Conservation (phyloP, 1,140 invertebrate species). For the Lordiphosa collinella region DNA sequence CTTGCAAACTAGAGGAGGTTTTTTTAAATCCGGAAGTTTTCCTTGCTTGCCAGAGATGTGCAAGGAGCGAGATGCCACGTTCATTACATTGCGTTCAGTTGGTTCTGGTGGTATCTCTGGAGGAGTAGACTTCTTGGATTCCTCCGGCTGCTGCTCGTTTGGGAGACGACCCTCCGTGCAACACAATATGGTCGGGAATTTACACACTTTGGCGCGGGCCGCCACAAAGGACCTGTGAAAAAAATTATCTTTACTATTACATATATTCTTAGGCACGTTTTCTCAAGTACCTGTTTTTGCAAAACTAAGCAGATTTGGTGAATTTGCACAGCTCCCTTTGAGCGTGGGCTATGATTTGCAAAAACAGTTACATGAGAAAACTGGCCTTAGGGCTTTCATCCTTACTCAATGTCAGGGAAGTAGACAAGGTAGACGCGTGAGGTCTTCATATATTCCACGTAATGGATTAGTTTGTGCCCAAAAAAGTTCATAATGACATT, state of each 20-base stretch:
- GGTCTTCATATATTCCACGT: conserved; percentile 12
- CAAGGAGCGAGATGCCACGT: conserved; percentile 19
- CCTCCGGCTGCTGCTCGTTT: not conserved
- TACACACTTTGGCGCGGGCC: conserved; percentile 15
- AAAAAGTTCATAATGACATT: conserved; percentile 32
- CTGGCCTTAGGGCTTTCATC: too few species aligned
- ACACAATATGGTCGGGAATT: conserved; percentile 16
- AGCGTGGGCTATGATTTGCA: too few species aligned
- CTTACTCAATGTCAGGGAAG: conserved; percentile 46
- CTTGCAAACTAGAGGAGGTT: conserved; percentile 29
- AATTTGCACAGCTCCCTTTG: too few species aligned
- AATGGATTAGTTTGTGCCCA: conserved; percentile 14
- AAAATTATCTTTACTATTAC: too few species aligned
- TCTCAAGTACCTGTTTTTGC: too few species aligned
- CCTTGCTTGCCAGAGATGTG: conserved; percentile 5
- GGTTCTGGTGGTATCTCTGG: not conserved
- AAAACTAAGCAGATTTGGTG: too few species aligned
- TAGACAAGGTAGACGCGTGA: conserved; percentile 29
- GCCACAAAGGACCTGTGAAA: conserved; percentile 36
- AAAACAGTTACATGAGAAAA: too few species aligned
- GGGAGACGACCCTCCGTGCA: conserved; percentile 12
- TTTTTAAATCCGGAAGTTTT: conserved; percentile 29
- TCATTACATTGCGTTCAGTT: conserved; percentile 1
- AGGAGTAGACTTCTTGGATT: not conserved
- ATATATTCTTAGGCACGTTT: too few species aligned